A percentile compares a stretch with the other conserved stretches of the same genome.
Conservation (phyloP, 2,888 invertebrate genomes). For the Pantelozetes paolii region DNA sequence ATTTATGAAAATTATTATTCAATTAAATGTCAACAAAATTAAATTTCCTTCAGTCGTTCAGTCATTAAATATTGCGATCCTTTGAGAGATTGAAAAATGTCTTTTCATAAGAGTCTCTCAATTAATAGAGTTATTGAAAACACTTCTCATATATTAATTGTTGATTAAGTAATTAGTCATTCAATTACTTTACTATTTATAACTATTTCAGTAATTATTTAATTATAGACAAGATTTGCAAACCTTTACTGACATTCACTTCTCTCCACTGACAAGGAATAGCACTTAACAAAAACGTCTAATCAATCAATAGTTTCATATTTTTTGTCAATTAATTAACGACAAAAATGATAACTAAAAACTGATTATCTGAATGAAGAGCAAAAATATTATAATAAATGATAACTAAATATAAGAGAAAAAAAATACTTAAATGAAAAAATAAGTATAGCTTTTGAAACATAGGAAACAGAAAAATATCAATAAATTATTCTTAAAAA, state of each 20-base stretch:
- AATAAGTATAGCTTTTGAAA: neutral
- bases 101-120: neutral
- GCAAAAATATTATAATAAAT: neutral
- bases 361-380: neutral
- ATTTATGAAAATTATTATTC: neutral
- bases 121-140: no score
- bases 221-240: neutral
- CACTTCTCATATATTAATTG: neutral
- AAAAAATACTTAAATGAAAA: neutral
- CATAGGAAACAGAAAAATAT: neutral
- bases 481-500: neutral
- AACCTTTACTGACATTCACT: neutral
- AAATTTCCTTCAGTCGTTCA: neutral
- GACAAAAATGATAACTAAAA: neutral
- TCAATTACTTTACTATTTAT: neutral
- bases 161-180: constrained; percentile 14
- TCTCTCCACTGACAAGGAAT: neutral
- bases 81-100: neutral
- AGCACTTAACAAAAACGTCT: neutral
- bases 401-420: neutral
- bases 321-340: neutral
- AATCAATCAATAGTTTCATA: neutral
- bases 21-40: no score
- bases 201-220: neutral
- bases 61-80: neutral